These are phyloP conservation scores for Andrena flavipes DNA, from an alignment of 2,888 invertebrate genomes.

Conservation along the genomic window DNA sequence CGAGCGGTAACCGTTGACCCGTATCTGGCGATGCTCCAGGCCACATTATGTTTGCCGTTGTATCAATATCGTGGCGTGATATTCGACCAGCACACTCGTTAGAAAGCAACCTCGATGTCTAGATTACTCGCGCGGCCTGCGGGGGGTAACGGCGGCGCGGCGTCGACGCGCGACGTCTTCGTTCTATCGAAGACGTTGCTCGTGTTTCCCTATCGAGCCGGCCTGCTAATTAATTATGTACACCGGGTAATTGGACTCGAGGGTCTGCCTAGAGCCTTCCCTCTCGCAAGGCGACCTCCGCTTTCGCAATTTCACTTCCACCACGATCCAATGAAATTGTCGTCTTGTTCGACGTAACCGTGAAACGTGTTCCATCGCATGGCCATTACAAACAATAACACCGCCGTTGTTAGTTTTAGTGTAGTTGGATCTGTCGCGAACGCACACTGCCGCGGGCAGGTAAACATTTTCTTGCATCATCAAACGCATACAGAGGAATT, in stretches of 20 bases:
- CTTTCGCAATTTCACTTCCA: conserved; percentile 16
- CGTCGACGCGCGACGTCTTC: conserved; percentile 12
- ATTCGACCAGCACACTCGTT: conserved; percentile 58
- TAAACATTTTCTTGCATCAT: no score
- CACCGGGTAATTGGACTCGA: conserved; percentile 10
- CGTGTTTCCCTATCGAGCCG: neutral
- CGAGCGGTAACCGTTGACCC: conserved; percentile 54
- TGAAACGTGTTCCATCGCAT: neutral
- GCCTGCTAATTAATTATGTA: conserved; percentile 32
- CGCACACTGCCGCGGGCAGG: no score
- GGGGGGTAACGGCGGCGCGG: neutral
- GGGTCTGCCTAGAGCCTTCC: neutral
- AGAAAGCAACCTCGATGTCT: conserved; percentile 20
- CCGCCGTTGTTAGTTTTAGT: no score
- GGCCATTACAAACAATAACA: neutral
- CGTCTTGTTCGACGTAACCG: neutral
- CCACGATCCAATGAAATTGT: neutral
- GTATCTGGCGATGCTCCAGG: conserved; percentile 61
- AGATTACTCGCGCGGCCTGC: conserved; percentile 20
- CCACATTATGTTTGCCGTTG: conserved; percentile 62
- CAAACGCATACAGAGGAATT: no score
- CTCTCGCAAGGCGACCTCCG: neutral
- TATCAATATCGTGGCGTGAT: conserved; percentile 64
- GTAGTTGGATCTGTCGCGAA: no score
- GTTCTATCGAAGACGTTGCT: conserved; percentile 20